phyloP scores from a whole-genome alignment of 2,888 invertebrate species.

The Diaphora mendica region DNA sequence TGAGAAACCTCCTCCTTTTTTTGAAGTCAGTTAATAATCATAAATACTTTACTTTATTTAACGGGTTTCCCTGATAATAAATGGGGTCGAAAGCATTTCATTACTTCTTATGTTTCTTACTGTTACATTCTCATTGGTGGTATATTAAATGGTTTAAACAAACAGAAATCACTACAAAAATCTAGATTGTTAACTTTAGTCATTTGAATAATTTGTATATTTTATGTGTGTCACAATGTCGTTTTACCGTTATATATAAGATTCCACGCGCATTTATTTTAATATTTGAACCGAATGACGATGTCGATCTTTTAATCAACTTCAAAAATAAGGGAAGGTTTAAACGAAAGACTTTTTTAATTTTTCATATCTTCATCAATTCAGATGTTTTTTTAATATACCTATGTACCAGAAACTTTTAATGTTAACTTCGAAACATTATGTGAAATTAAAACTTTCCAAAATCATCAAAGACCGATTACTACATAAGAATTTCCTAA shows the following conservation, averaged over 20 bases:
- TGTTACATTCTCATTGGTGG: not conserved
- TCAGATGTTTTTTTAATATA: too few relatives aligned
- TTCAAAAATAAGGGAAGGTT: not conserved
- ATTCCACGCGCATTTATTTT: conserved; percentile 21
- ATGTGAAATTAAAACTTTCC: not conserved
- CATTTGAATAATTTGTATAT: conserved; percentile 30
- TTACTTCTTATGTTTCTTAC: not conserved
- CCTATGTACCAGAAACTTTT: too few relatives aligned
- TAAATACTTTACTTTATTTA: not conserved
- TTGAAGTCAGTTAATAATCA: too few relatives aligned
- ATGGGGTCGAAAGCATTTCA: not conserved
- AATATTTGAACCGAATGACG: conserved; percentile 22
- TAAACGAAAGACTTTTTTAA: not conserved
- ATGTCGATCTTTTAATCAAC: not conserved
- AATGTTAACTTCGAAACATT: not conserved
- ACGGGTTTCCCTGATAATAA: not conserved
- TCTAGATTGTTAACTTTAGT: conserved; percentile 17
- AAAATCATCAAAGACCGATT: not conserved
- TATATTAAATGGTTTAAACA: not conserved
- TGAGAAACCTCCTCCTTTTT: too few relatives aligned
- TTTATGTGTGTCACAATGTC: conserved; percentile 33
- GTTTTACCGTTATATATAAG: conserved; percentile 35
- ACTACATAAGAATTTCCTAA: not conserved
- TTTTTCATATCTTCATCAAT: too few relatives aligned
- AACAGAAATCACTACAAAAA: conserved; percentile 15